Conservation (phyloP, 2,888 invertebrate genomes). For the Caenorhabditis macrosperma region DNA sequence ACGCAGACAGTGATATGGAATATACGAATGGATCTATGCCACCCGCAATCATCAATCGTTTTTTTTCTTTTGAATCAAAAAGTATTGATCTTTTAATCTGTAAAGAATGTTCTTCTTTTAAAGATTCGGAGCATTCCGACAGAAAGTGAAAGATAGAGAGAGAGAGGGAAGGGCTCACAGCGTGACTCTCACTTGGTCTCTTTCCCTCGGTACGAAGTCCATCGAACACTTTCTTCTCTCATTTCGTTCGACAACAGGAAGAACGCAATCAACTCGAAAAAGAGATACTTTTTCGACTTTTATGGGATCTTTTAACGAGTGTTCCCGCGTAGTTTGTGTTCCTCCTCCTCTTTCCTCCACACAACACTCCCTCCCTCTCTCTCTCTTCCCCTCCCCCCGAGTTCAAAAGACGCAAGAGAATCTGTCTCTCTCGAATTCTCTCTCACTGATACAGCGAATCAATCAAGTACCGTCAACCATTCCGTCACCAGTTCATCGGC, state of each 20-base stretch:
- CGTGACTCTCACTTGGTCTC: constrained; percentile 10
- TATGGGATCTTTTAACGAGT: constrained; percentile 33
- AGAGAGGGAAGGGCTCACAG: constrained; percentile 5
- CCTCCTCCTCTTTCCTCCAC: too few relatives aligned
- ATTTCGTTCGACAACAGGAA: not conserved
- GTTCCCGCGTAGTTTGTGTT: not conserved
- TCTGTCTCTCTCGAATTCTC: constrained; percentile 22
- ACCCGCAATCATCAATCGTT: not conserved
- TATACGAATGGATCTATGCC: constrained; percentile 19
- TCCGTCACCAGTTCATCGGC: constrained; percentile 26
- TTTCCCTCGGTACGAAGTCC: constrained; percentile 21
- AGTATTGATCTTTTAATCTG: constrained; percentile 27
- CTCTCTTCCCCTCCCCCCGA: constrained; percentile 3
- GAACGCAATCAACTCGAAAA: not conserved
- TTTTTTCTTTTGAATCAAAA: constrained; percentile 1
- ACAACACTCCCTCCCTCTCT: not conserved
- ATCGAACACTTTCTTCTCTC: not conserved
- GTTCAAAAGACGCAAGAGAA: constrained; percentile 15
- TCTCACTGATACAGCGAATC: constrained; percentile 15
- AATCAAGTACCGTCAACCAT: constrained; percentile 34
- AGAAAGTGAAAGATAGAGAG: constrained; percentile 15
- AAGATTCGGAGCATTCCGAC: constrained; percentile 12
- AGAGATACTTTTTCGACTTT: not conserved
- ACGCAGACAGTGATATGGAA: constrained; percentile 18
- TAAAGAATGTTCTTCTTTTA: constrained; percentile 5